Evolutionary conservation across 2,888 invertebrate genomes (phyloP).

Genomic region (Lepidonotus clava): DNA sequence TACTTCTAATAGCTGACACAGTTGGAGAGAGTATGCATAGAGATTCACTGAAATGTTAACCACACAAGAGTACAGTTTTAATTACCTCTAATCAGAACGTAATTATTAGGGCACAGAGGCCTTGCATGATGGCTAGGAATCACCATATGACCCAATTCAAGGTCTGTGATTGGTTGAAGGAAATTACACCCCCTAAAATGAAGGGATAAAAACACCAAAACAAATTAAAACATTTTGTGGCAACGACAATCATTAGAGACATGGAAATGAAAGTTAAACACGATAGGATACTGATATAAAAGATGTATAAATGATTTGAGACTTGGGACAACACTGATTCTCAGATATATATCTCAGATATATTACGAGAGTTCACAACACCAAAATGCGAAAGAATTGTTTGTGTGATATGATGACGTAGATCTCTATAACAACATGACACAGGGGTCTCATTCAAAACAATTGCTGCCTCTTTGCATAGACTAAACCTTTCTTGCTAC

Average conservation of each 20-base stretch:
- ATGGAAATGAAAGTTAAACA: not conserved
- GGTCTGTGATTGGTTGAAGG: slow-evolving; percentile 26
- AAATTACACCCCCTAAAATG: not conserved
- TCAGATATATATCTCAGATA: not conserved
- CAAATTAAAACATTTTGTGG: not conserved
- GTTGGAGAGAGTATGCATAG: not conserved
- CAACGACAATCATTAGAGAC: not conserved
- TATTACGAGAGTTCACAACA: not conserved
- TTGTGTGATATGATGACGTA: not conserved
- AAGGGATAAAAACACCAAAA: not conserved
- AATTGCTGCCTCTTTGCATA: slow-evolving; percentile 49
- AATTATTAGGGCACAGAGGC: not conserved
- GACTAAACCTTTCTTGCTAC: slow-evolving; percentile 8
- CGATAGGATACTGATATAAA: not conserved
- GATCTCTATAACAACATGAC: not conserved
- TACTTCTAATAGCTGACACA: not conserved
- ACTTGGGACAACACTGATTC: not conserved
- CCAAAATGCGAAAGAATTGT: slow-evolving; percentile 30
- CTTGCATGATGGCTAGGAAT: slow-evolving; percentile 27
- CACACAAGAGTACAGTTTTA: slow-evolving; percentile 11
- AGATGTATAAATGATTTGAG: slow-evolving; percentile 18
- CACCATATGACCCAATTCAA: slow-evolving; percentile 26
- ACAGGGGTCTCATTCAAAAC: slow-evolving; percentile 23
- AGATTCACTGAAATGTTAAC: not conserved
- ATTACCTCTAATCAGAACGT: not conserved